Percentiles rank a stretch among this genome's conserved stretches.
Evolutionary conservation across 2,888 invertebrate species (phyloP).

Genomic region (Andricus quercusramuli): DNA sequence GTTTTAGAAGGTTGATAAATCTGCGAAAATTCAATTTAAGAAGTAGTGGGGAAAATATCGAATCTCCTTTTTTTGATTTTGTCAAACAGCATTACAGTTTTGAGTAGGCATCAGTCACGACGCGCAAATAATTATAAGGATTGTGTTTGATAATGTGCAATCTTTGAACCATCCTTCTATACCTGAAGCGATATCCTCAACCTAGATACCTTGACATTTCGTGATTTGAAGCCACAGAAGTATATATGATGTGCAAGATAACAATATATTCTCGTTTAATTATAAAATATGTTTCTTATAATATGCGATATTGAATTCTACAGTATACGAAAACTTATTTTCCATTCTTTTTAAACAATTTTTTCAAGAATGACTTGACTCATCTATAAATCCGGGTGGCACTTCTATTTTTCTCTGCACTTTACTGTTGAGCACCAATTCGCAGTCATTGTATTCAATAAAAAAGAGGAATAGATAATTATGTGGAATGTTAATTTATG

Average conservation of each 20-base stretch:
- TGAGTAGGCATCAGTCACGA: constrained; percentile 32
- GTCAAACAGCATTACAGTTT: neutral
- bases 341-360: neutral
- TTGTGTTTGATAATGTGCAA: neutral
- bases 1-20: neutral
- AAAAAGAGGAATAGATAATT: no score
- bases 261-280: no score
- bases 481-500: neutral
- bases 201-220: constrained; percentile 17
- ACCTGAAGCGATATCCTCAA: constrained; percentile 46
- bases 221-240: no score
- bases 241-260: no score
- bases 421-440: neutral
- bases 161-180: constrained; percentile 29
- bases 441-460: no score
- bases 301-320: neutral
- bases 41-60: neutral
- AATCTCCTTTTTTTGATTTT: neutral
- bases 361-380: neutral
- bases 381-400: neutral
- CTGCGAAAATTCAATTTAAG: neutral
- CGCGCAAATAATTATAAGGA: neutral
- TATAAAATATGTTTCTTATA: no score
- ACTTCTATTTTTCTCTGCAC: neutral
- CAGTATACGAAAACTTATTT: neutral